Percentiles rank a stretch among this genome's conserved stretches.
Conservation (phyloP, 2,797 vertebrate species). For the Enteromius unitaeniatus region DNA sequence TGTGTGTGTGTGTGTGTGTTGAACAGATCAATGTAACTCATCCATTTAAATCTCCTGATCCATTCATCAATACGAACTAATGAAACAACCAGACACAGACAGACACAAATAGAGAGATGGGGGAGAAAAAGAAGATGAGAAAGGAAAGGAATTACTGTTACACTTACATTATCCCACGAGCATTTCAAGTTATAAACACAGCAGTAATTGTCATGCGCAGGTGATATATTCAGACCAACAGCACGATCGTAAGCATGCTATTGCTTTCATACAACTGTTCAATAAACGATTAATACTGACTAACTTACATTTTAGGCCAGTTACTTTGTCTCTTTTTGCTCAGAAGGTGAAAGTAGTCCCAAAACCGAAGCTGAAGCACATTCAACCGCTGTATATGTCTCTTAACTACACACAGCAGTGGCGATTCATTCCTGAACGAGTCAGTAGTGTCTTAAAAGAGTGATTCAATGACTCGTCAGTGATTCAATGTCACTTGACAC, state of each 20-base stretch:
- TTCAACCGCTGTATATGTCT: not conserved
- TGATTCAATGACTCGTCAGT: not conserved
- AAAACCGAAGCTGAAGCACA: not conserved
- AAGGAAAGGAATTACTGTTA: not conserved
- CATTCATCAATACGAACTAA: constrained; percentile 46
- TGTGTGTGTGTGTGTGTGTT: constrained; percentile 20
- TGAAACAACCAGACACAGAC: constrained; percentile 39
- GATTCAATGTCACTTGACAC: not conserved
- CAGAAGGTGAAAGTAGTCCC: not conserved
- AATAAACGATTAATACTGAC: not conserved
- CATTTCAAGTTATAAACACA: not conserved
- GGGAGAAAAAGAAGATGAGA: not conserved
- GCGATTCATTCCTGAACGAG: not conserved
- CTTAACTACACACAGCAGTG: not conserved
- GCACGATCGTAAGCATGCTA: not conserved
- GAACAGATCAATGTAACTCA: constrained; percentile 46
- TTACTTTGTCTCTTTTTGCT: not conserved
- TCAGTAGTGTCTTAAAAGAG: not conserved
- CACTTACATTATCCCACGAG: not conserved
- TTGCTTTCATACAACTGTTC: not conserved
- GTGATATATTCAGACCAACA: not conserved
- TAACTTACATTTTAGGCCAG: not conserved
- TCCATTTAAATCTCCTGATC: constrained; percentile 50
- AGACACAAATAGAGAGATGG: constrained; percentile 32
- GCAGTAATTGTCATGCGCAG: no score